Percentiles rank a stretch among this genome's conserved stretches.
These are phyloP conservation scores for Diphyllodes magnificus DNA, from an alignment of 2,113 vertebrate genomes.

Conservation along the genomic window DNA sequence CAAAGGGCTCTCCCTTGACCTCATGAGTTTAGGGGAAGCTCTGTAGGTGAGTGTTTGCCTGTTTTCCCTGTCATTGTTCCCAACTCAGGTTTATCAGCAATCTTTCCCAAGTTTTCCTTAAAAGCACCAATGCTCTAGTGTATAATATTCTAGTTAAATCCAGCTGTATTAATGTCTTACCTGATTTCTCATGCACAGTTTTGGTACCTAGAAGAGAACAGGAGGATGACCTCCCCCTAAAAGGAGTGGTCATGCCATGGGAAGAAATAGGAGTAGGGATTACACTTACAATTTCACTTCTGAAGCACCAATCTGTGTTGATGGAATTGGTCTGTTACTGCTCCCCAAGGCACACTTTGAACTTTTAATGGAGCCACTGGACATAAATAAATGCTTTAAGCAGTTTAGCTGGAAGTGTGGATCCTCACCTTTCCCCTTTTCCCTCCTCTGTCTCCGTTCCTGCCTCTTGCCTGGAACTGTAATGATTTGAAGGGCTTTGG, in stretches of 20 bases:
- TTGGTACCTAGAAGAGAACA: not conserved
- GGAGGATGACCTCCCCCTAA: not conserved
- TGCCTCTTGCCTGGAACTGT: not conserved
- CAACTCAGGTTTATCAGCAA: not conserved
- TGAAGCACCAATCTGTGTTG: not conserved
- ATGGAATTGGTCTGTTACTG: not conserved
- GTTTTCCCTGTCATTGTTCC: not conserved
- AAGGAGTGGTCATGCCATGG: not conserved
- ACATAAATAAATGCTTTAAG: not conserved
- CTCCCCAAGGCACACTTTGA: not conserved
- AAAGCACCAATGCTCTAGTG: not conserved
- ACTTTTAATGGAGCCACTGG: not conserved
- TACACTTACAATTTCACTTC: not conserved
- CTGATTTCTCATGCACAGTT: not conserved
- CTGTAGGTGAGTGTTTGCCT: not conserved
- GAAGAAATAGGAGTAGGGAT: not conserved
- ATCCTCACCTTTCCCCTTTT: conserved; percentile 2
- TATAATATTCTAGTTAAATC: not conserved
- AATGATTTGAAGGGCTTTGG: not conserved
- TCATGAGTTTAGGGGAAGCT: rapidly evolving
- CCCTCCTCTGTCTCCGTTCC: not conserved
- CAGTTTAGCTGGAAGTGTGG: not conserved
- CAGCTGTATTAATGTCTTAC: not conserved
- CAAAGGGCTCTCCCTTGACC: not conserved
- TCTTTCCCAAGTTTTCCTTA: not conserved